phyloP scores from a whole-genome alignment of 2,113 vertebrate genomes.

The Perca fluviatilis region DNA sequence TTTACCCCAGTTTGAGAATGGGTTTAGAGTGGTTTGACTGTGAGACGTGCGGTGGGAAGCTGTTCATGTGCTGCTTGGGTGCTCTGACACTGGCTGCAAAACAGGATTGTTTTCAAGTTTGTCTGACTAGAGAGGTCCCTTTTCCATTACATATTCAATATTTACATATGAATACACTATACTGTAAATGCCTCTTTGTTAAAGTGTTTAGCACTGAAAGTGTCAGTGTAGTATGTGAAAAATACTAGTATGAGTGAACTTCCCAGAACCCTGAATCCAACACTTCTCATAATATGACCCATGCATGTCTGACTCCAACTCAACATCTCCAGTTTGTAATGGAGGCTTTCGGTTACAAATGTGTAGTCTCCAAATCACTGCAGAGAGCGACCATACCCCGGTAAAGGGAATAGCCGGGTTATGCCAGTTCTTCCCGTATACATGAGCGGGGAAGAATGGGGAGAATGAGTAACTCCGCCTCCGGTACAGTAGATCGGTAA shows the following conservation, averaged over 20 bases:
- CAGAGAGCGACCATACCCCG: too few relatives aligned
- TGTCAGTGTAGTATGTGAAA: background rate
- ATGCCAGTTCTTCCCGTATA: too few relatives aligned
- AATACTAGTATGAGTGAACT: background rate
- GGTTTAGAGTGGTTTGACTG: background rate
- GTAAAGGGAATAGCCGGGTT: too few relatives aligned
- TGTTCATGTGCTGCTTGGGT: background rate
- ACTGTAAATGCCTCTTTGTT: background rate
- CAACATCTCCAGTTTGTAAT: too few relatives aligned
- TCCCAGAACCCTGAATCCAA: too few relatives aligned
- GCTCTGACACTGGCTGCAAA: background rate
- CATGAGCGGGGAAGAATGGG: too few relatives aligned
- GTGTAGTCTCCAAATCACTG: too few relatives aligned
- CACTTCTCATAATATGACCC: too few relatives aligned
- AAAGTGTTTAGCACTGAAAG: background rate
- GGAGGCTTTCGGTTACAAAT: too few relatives aligned
- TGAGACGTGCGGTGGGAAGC: background rate
- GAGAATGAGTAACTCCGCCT: too few relatives aligned
- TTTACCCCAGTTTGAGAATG: background rate
- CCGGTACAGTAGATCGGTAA: too few relatives aligned
- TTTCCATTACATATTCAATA: background rate
- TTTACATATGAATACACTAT: background rate
- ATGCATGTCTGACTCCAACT: too few relatives aligned
- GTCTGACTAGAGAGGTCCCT: background rate
- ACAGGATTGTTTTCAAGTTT: background rate